Conservation (phyloP, 2,113 vertebrate species). For the Erythrocercus mccallii region DNA sequence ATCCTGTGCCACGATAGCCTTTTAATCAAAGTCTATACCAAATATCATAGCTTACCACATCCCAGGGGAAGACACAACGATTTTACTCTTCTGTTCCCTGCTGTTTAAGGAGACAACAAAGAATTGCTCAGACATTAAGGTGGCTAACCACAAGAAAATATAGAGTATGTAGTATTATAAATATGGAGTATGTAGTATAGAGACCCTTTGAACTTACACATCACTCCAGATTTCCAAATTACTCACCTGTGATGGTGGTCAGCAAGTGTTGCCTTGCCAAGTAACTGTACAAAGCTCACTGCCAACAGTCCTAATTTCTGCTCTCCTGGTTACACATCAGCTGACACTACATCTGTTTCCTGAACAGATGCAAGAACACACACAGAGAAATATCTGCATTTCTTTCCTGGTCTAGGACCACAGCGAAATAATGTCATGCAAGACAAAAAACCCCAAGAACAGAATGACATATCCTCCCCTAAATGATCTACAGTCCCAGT, state of each 20-base stretch:
- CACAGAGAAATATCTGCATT: not conserved
- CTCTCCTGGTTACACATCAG: not conserved
- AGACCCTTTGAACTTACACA: not conserved
- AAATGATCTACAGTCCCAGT: fast-evolving
- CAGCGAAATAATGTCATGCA: not conserved
- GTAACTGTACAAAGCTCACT: not conserved
- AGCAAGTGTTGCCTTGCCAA: not conserved
- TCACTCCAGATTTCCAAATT: not conserved
- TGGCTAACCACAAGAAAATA: not conserved
- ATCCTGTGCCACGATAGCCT: not conserved
- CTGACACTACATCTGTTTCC: not conserved
- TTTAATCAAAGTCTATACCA: not conserved
- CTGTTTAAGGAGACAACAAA: not conserved
- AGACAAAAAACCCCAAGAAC: not conserved
- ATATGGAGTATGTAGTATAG: not conserved
- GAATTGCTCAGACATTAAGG: not conserved
- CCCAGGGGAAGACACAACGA: not conserved
- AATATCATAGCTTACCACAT: not conserved
- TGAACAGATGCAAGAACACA: not conserved
- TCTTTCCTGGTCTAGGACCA: not conserved
- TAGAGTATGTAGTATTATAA: not conserved
- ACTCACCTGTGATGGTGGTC: not conserved
- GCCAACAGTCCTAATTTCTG: not conserved
- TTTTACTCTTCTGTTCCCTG: not conserved
- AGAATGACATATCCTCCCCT: not conserved